Evolutionary conservation across 2,888 invertebrate genomes (phyloP).

Genomic region (Dendrolimus houi): DNA sequence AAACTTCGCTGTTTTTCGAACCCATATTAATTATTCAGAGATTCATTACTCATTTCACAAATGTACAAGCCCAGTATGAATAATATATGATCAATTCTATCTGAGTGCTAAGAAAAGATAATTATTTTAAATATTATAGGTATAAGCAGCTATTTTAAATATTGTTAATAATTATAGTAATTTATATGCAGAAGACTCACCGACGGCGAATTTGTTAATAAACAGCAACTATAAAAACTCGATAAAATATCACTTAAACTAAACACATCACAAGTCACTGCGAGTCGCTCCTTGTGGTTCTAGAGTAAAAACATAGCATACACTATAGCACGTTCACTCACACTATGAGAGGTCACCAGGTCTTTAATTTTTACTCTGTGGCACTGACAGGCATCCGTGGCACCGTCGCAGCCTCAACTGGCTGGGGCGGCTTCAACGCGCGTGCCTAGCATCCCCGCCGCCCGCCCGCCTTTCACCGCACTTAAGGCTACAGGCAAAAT

Average conservation of each 20-base stretch:
- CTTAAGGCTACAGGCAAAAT: conserved; percentile 53
- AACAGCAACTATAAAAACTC: conserved; percentile 21
- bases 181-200: conserved; percentile 41
- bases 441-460: conserved; percentile 53
- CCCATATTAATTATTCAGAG: conserved; percentile 31
- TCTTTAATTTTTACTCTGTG: conserved; percentile 22
- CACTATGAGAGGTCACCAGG: conserved; percentile 48
- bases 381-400: conserved; percentile 41
- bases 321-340: conserved; percentile 56
- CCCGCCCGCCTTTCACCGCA: conserved; percentile 49
- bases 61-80: conserved; percentile 8
- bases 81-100: conserved; percentile 13
- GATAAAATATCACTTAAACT: conserved; percentile 42
- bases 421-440: conserved; percentile 71
- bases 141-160: background rate
- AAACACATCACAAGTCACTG: conserved; percentile 56
- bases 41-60: conserved; percentile 7
- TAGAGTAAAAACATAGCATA: background rate
- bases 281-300: conserved; percentile 15
- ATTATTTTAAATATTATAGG: background rate
- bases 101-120: background rate
- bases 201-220: conserved; percentile 35
- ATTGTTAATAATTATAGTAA: conserved; percentile 29
- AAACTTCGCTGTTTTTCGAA: conserved; percentile 23
- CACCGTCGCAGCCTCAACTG: conserved; percentile 65